These are phyloP conservation scores for Tyrophagus putrescentiae DNA, from an alignment of 1,140 invertebrate genomes.

Conservation along the genomic window DNA sequence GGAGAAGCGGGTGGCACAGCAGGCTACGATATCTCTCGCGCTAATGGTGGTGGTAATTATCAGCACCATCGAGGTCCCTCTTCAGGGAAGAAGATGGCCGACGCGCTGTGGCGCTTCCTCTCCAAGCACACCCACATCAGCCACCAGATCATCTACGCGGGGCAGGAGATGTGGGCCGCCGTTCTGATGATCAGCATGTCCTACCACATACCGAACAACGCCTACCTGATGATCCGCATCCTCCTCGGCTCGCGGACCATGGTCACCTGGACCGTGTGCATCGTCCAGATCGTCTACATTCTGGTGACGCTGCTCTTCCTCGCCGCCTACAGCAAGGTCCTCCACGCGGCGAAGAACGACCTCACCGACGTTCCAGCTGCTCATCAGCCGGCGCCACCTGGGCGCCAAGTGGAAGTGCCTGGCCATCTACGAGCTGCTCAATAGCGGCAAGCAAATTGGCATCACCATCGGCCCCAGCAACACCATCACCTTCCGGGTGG, in stretches of 20 bases:
- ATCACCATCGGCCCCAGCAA: conserved; percentile 2
- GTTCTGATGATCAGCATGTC: not conserved
- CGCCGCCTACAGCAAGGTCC: not conserved
- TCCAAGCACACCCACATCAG: not conserved
- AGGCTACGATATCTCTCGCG: no score
- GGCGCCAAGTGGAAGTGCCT: not conserved
- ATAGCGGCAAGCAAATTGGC: not conserved
- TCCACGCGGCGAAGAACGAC: not conserved
- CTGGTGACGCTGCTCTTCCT: not conserved
- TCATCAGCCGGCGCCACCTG: not conserved
- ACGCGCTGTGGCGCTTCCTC: not conserved
- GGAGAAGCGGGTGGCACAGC: no score
- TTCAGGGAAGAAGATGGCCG: no score
- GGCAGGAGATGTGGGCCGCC: not conserved
- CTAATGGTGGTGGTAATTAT: no score
- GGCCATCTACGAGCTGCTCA: not conserved
- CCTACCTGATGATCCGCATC: not conserved
- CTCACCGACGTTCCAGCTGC: not conserved
- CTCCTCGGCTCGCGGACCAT: not conserved
- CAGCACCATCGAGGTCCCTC: no score
- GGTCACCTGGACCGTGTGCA: not conserved
- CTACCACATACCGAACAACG: conserved; percentile 3
- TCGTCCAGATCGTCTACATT: conserved; percentile 6
- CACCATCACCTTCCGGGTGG: not conserved
- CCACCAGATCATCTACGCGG: conserved; percentile 4